Base-by-base conservation (phyloP, 1,140 invertebrate species). In the Megalonaias nervosa region DNA sequence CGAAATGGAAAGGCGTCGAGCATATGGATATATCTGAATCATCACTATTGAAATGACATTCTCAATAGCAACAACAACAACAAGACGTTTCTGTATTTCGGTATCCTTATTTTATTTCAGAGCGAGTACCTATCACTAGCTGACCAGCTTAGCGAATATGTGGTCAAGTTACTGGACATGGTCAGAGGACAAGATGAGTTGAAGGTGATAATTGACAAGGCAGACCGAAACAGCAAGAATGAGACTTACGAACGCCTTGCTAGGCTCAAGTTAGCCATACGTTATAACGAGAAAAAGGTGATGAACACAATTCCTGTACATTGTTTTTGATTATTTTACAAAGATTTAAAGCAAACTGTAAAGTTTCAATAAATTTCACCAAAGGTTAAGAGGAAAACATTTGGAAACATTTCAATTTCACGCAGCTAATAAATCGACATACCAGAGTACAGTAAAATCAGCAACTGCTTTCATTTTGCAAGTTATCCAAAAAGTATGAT, bases 111-210 rank as follows among this genome's bases (percentile, higher is more conserved):
- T 15, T n/a, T 19, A 12, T 19, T 80, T 15, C 67, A 86, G 82
- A 80, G 88, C 59, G 89, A 90, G 19, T 94, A 94, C 86, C 79
- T 88, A 15, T 88, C 90, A 23, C 84, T 94, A 3, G 89, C 91
- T 1, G 59, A 88, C 60, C 90, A 92, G 79, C 89, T 93, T 55
- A 91, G 91, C 57, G 75, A 74, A 2, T 87, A 85, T 59, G 82
- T 82, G 5, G 83, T 85, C 3, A 75, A 77, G 66, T 71, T 87
- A 58, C 66, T 87, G 56, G 83, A 84, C 71, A 81, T 85, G 64
- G 81, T 85, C 14, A 77, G 86, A n/a, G 79, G 82, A 31, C 73
- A 81, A 64, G 82, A 82, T 38, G 86, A 87, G 68, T 74, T 87
- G n/a, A 76, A 85, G n/a, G 74, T 71, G 31, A 75, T 87, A 14